Evolutionary conservation across 2,113 vertebrate genomes (phyloP).

Genomic region (Corynorhinus townsendii): DNA sequence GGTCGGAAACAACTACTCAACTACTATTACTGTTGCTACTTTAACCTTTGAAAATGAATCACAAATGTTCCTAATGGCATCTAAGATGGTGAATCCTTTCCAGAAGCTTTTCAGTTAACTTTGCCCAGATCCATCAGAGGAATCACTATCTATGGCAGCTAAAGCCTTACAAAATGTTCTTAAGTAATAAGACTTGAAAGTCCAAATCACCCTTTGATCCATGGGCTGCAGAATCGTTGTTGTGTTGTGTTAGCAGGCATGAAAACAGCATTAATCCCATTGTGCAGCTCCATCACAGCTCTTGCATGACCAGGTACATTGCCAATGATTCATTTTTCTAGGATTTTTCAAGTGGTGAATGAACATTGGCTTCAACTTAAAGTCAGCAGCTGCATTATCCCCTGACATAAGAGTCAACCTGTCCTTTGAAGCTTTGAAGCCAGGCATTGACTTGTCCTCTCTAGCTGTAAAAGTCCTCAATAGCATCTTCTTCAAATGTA

Average conservation of each 20-base stretch:
- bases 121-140: background rate
- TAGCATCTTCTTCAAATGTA: background rate
- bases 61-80: background rate
- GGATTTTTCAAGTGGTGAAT: background rate
- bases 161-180: background rate
- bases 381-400: background rate
- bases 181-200: background rate
- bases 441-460: background rate
- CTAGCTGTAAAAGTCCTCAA: background rate
- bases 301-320: background rate
- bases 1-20: background rate
- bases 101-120: background rate
- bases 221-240: background rate
- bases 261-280: background rate
- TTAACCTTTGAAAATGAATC: background rate
- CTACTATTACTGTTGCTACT: background rate
- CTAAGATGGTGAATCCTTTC: background rate
- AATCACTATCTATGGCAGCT: background rate
- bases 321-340: background rate
- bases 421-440: background rate
- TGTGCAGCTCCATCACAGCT: background rate
- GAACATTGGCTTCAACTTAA: background rate
- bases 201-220: background rate
- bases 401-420: background rate
- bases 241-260: background rate